Conservation (phyloP, 1,140 invertebrate species). For the Caerostris extrusa region DNA sequence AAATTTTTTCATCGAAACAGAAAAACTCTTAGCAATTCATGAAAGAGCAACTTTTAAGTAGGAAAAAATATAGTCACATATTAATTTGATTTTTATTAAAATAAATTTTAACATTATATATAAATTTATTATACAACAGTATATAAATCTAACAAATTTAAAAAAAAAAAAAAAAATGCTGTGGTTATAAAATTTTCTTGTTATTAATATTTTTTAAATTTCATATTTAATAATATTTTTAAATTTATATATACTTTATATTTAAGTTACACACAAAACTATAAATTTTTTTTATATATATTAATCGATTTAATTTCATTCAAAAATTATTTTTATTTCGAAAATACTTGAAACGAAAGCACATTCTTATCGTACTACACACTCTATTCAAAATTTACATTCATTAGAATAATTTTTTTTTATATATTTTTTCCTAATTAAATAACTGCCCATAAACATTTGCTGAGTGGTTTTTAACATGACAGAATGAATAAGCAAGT, state of each 20-base stretch:
- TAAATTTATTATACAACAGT: too few species aligned
- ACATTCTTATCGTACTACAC: neutral
- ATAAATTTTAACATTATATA: too few species aligned
- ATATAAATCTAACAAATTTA: too few species aligned
- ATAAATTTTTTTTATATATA: neutral
- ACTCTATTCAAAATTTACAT: neutral
- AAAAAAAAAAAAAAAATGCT: too few species aligned
- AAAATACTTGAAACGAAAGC: neutral
- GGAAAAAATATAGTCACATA: too few species aligned
- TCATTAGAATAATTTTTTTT: neutral
- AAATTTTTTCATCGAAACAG: too few species aligned
- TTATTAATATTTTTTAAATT: too few species aligned
- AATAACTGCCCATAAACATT: neutral
- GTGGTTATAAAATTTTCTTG: too few species aligned
- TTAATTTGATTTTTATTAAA: too few species aligned
- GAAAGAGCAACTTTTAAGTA: too few species aligned
- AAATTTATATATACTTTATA: neutral
- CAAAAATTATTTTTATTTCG: neutral
- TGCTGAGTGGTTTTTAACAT: neutral
- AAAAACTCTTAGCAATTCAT: too few species aligned
- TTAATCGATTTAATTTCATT: neutral
- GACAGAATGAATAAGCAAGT: conserved; percentile 27
- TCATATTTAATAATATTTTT: neutral
- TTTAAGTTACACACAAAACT: neutral
- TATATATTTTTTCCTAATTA: neutral